Base-by-base conservation (phyloP, 2,113 vertebrate species). In the Zosterops hypoxanthus region DNA sequence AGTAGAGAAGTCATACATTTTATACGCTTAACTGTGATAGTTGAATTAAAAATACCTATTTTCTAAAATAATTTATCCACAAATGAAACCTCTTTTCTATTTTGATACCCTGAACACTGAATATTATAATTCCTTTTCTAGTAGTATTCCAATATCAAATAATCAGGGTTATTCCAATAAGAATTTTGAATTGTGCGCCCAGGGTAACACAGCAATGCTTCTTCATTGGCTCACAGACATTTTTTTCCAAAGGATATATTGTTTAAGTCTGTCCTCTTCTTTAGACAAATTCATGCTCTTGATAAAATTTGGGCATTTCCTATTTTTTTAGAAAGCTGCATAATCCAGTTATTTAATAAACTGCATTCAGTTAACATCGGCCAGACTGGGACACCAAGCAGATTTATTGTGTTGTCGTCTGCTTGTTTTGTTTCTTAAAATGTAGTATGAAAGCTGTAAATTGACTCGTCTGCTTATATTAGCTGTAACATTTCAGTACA, bases 381-480 rank as follows among this genome's bases (percentile, higher is more conserved):
- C 80, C 47, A 93, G 39, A 39, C 39, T 39, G 39, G 39, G 39
- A 91, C 86, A 92, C 50, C 26, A 65, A 53, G 83, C 87, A 90
- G 86, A 97, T 95, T 91, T 85, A 94, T 87, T 97, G 80, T 88
- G 88, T 87, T 97, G 93, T 90, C 73, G 14, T 89, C 79, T 80
- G 70, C 66, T 93, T 91, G 78, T 92, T 96, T 91, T 94, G 63
- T 79, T 83, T 81, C 92, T 95, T 91, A 95, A 96, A 97, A 96
- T 86, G 88, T 91, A 71, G 75, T 92, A 96, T 85, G 94, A 96
- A 96, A 94, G 93, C 92, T 96, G 93, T 92, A 96, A 97, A 97
- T 97, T 78, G 94, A 94, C 94, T 97, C 88, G 46, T 95, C 95
- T 95, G 95, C 96, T 95, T 94, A 77, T 84, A 96, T 95, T 96